Percentiles rank a stretch among this genome's conserved stretches.
Evolutionary conservation across 2,888 invertebrate genomes (phyloP).

Genomic region (Muschampia staudingeri): DNA sequence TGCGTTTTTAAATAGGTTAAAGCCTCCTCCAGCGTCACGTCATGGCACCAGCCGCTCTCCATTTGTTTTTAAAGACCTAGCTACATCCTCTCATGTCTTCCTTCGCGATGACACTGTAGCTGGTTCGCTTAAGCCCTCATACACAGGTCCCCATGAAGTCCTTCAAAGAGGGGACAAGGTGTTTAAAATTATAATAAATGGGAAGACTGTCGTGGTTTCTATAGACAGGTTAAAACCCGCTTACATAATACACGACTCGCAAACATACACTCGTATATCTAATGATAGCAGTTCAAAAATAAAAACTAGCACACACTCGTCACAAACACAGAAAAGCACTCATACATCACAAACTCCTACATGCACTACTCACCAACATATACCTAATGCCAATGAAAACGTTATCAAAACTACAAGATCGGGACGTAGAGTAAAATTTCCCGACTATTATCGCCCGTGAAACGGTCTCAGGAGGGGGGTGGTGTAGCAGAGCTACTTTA

Average conservation of each 20-base stretch:
- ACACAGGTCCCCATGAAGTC: slow-evolving; percentile 69
- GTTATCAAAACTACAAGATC: background rate
- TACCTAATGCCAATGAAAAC: background rate
- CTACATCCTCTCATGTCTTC: slow-evolving; percentile 61
- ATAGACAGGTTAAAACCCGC: slow-evolving; percentile 69
- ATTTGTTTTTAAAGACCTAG: background rate
- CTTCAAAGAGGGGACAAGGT: slow-evolving; percentile 62
- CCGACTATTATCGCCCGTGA: slow-evolving; percentile 29
- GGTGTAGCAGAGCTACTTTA: slow-evolving; percentile 7
- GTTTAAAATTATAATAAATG: slow-evolving; percentile 64
- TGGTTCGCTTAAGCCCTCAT: slow-evolving; percentile 67
- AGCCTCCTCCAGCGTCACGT: background rate
- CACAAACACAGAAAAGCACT: background rate
- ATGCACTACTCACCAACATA: background rate
- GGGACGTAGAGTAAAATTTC: slow-evolving; percentile 30
- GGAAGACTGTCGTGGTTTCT: slow-evolving; percentile 62
- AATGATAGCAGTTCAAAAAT: no score
- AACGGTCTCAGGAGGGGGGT: slow-evolving; percentile 38
- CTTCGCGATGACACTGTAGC: slow-evolving; percentile 65
- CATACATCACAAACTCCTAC: background rate
- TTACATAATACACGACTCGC: slow-evolving; percentile 33
- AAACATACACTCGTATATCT: background rate
- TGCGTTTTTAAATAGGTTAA: background rate
- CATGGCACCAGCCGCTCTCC: background rate
- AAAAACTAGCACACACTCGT: background rate